Percentiles rank a stretch among this genome's conserved stretches.
These are phyloP conservation scores for Apostichopus japonicus DNA, from an alignment of 35 echinoderm and acorn worm genomes.

Conservation along the genomic window DNA sequence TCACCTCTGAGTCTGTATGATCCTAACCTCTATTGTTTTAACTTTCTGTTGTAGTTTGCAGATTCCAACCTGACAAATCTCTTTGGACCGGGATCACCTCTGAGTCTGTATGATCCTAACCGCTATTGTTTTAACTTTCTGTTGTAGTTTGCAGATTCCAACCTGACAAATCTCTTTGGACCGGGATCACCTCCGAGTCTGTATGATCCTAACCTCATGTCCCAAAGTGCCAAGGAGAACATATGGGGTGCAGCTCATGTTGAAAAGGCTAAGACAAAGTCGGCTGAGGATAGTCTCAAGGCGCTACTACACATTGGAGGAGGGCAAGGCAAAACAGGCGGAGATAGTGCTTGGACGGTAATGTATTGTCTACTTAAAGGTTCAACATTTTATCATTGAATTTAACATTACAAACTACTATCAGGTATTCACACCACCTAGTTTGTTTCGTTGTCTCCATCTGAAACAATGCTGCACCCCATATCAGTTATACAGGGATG, in stretches of 20 bases:
- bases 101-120: slow-evolving; percentile 80
- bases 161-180: slow-evolving; percentile 69
- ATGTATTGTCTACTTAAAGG: background rate
- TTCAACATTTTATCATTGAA: too few species aligned
- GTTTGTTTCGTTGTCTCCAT: too few species aligned
- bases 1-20: slow-evolving; percentile 90
- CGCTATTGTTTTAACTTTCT: background rate
- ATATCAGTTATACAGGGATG: too few species aligned
- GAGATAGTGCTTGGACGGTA: slow-evolving; percentile 49
- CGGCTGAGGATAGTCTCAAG: slow-evolving; percentile 86
- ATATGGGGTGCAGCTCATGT: slow-evolving; percentile 92
- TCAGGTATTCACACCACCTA: too few species aligned
- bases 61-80: slow-evolving; percentile 51
- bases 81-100: slow-evolving; percentile 86
- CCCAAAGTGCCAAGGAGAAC: slow-evolving; percentile 67
- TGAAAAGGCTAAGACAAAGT: slow-evolving; percentile 38
- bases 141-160: slow-evolving; percentile 37
- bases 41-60: slow-evolving; percentile 22
- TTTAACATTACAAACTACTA: too few species aligned
- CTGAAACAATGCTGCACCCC: too few species aligned
- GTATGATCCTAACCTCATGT: slow-evolving; percentile 90
- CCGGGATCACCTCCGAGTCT: slow-evolving; percentile 83
- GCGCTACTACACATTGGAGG: slow-evolving; percentile 79
- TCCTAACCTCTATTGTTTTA: too few species aligned
- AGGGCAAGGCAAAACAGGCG: background rate